Evolutionary conservation across 2,113 vertebrate species (phyloP), one percentile per base, ranked within the genome.

Genomic region (Junco hyemalis): DNA sequence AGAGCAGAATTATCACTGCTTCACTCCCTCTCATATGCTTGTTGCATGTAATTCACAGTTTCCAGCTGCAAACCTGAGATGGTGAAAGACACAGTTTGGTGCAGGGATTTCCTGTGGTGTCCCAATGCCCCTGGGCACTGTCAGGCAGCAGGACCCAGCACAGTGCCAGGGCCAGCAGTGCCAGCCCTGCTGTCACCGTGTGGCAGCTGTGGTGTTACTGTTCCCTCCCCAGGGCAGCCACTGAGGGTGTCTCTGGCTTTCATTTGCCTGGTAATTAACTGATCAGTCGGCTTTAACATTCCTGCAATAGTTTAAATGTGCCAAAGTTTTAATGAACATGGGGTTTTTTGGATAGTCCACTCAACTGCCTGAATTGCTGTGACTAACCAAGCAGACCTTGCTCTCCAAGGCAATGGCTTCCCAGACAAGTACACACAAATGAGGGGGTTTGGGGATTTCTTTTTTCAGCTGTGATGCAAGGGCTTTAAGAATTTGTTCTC

Each of bases 201-300:
- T 23, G 50, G 33, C 68, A 82, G 8, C 54, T 7, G 14, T 6
- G 7, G 12, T 31, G 45, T 40, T 54, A 16, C 80, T 4, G 3
- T 26, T 63, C 48, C 63, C 45, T 63, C 16, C 36, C 48, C 36
- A 50, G 53, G 73, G 83, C 33, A 38, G 69, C 38, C 68, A 60
- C 51, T 0, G 1, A 77, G 68, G 24, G 25, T 18, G 50, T 45
- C 68, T 57, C 76, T 83, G 83, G 28, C 81, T 76, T 90, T 90
- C 56, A 54, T 78, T 91, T 78, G 56, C 53, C 48, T 81, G 0
- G 38, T 86, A 88, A 93, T 81, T 90, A 90, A 90, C 94, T 5
- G 33, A 93, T 92, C 83, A 36, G 59, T 71, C 90, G 33, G 83
- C 68, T 78, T 95, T 77, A 71, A 77, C 82, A 60, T 90, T 92